Evolutionary conservation across 1,140 invertebrate species (phyloP).

Genomic region (Drosophila sp.): DNA sequence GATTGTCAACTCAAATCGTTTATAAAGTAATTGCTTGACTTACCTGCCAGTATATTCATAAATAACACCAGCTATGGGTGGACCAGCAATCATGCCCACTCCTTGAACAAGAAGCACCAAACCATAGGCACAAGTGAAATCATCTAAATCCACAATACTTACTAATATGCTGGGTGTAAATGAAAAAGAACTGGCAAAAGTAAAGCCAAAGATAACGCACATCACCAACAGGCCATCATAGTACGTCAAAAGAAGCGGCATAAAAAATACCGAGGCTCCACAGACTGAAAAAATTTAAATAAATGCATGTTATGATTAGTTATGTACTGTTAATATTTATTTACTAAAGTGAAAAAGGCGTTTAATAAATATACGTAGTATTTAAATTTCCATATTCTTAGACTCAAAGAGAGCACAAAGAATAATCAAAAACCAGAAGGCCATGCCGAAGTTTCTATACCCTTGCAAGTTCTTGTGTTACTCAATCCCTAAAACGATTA

Average conservation of each 20-base stretch:
- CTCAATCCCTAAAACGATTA: too few relatives aligned
- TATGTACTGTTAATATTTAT: too few relatives aligned
- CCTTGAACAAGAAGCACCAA: constrained; percentile 94
- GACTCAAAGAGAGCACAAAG: too few relatives aligned
- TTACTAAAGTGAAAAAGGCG: too few relatives aligned
- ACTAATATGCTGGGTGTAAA: constrained; percentile 93
- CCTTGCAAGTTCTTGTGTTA: too few relatives aligned
- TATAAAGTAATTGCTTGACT: background rate
- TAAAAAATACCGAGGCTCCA: constrained; percentile 88
- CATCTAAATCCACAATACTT: constrained; percentile 83
- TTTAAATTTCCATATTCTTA: too few relatives aligned
- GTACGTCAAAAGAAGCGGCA: constrained; percentile 87
- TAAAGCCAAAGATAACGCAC: constrained; percentile 90
- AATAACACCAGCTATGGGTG: constrained; percentile 85
- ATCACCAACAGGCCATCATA: constrained; percentile 85
- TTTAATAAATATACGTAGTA: too few relatives aligned
- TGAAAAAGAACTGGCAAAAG: constrained; percentile 93
- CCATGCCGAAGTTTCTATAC: too few relatives aligned
- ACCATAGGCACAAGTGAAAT: constrained; percentile 95
- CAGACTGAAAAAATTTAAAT: constrained; percentile 84
- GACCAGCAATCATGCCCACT: constrained; percentile 86
- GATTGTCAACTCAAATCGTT: background rate
- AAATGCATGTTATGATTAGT: background rate
- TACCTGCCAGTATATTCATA: constrained; percentile 75
- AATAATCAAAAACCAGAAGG: too few relatives aligned